These are phyloP conservation scores for Chroicocephalus ridibundus DNA, from an alignment of 2,113 vertebrate species.

Conservation along the genomic window DNA sequence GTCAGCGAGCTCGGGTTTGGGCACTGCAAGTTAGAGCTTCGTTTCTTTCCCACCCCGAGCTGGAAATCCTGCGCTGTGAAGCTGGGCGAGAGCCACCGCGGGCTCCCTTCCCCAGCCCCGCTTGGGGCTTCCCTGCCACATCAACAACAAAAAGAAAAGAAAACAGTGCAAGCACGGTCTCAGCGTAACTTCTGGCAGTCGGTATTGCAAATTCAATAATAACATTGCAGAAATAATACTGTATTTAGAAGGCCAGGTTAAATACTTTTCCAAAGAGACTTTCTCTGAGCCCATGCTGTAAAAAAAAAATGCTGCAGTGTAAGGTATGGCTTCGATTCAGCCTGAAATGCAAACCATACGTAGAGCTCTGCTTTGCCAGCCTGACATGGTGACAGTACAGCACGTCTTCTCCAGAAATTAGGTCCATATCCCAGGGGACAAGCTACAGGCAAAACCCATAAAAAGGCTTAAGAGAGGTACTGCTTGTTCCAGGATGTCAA, in stretches of 20 bases:
- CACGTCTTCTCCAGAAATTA: background rate
- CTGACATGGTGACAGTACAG: background rate
- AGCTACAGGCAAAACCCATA: background rate
- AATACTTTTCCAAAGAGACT: background rate
- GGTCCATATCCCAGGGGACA: background rate
- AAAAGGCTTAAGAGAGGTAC: slow-evolving; percentile 1
- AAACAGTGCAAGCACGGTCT: background rate
- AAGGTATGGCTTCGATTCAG: slow-evolving; percentile 1
- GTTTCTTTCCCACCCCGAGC: background rate
- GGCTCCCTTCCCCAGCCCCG: background rate
- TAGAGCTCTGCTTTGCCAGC: background rate
- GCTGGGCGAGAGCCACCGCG: background rate
- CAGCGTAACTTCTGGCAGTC: background rate
- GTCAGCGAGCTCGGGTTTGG: background rate
- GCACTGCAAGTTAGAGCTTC: background rate
- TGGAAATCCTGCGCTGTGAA: background rate
- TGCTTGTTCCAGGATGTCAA: background rate
- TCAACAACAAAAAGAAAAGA: background rate
- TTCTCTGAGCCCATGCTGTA: background rate
- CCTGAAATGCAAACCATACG: slow-evolving; percentile 29
- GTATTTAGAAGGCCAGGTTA: background rate
- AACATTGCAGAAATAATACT: background rate
- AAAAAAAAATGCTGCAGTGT: background rate
- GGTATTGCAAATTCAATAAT: background rate
- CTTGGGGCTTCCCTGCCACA: slow-evolving; percentile 19